Evolutionary conservation across 2,113 vertebrate species (phyloP), one percentile per base, ranked within the genome.

Genomic region (Neodontobutis hainanensis): DNA sequence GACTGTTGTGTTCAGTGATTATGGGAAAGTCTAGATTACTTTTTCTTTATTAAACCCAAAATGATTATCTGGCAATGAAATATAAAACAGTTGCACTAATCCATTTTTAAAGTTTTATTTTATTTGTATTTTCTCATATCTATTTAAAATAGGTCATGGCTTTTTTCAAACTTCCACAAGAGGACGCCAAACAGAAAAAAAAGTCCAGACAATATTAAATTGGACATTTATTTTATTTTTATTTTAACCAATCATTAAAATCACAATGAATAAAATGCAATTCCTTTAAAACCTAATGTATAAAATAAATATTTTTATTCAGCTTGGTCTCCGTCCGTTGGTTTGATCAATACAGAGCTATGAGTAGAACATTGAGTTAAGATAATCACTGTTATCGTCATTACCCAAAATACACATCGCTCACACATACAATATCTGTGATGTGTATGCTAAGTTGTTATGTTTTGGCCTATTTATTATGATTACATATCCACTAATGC

Each of bases 241-340:
- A 70, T 79, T 67, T 73, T 61, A 76, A 81, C 42, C 59, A 80
- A 81, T 73, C 66, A 69, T 45, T 77, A 65, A 77, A 81, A 75
- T 78, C 68, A 81, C 80, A 76, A 52, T n/a, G 70, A 84, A 69
- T 68, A 53, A 85, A 68, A 85, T 46, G 44, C 15, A 11, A 65
- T 38, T 52, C 40, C 46, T 2, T n/a, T 81, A 74, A 7, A 73
- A 83, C 73, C 76, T 36, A 64, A 71, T 75, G 71, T 86, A 80
- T 60, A 75, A 86, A 87, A 87, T 84, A 80, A 87, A 73, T 73
- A 84, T 79, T 79, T 78, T 72, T 84, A 82, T 81, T 82, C 55
- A 53, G 50, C 43, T 67, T 38, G 57, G 56, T 47, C 40, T 19
- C 27, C 62, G 11, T 35, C n/a, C 50, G 46, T 55, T 56, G 34